Conservation (phyloP, 2,797 vertebrate genomes). For the Phaenicophaeus curvirostris region DNA sequence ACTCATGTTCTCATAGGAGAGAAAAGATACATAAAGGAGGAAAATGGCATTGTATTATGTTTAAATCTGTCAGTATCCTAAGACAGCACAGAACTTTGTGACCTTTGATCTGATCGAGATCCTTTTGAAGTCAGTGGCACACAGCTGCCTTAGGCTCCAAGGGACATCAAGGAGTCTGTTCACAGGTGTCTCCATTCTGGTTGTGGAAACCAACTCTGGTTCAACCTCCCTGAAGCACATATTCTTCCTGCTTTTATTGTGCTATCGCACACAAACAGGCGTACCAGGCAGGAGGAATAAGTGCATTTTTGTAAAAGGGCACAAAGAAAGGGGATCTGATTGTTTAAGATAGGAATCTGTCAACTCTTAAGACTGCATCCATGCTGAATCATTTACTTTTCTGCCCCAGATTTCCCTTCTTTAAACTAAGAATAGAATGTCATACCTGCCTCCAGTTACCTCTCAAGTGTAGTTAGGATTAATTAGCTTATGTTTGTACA, state of each 20-base stretch:
- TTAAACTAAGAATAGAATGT: background rate
- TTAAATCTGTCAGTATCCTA: background rate
- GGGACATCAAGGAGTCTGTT: background rate
- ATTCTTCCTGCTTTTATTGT: background rate
- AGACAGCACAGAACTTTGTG: background rate
- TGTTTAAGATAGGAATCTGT: background rate
- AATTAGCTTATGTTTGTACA: background rate
- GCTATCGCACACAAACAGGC: background rate
- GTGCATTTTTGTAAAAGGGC: background rate
- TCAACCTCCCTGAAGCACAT: background rate
- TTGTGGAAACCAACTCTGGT: background rate
- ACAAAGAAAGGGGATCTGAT: background rate
- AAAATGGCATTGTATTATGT: background rate
- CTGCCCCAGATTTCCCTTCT: background rate
- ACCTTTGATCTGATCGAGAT: background rate
- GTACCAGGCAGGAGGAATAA: background rate
- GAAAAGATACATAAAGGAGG: background rate
- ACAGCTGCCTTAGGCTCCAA: background rate
- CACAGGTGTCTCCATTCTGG: background rate
- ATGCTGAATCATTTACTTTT: background rate
- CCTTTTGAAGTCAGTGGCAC: background rate
- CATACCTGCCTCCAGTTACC: background rate
- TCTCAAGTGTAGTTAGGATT: background rate
- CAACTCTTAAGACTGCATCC: background rate
- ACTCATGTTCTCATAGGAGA: background rate